Evolutionary conservation across 2,888 invertebrate genomes (phyloP), one percentile per base, ranked within the genome.

Genomic region (Conchocele bisecta): DNA sequence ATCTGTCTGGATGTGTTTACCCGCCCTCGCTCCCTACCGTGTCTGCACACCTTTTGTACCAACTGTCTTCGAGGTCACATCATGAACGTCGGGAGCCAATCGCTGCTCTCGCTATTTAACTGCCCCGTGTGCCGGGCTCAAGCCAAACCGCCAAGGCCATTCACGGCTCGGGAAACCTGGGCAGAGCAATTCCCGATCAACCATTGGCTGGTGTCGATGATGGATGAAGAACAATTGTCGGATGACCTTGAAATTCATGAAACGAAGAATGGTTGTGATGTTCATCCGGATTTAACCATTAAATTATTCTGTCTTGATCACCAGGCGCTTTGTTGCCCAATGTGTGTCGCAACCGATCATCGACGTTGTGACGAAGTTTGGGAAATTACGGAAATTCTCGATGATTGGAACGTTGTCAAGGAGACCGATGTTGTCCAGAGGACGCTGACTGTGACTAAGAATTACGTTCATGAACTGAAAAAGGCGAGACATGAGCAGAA

Each of bases 41-140:
- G 81, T 50, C 58, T 81, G 7, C 81, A 81, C 48, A 77, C 81
- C 24, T 81, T 81, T 56, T 81, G 81, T 54, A 57, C 67, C 9
- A 48, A 44, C 24, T 81, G 81, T 44, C 64, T 81, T 1, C 56
- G 60, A 2, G 58, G 59, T n/a, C 77, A 81, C 51, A 77, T 81
- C 9, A 58, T 39, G 17, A 64, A 66, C 22, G 48, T 56, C 5
- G 33, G 56, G 3, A 59, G 70, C 20, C 46, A 39, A 17, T 29
- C 53, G 0, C n/a, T 44, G 1, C 68, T 57, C 5, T 63, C 70
- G 11, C 50, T 58, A 1, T 81, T 81, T 28, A 66, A 58, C 1
- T 81, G 81, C 50, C 81, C 81, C 20, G 73, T 76, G 13, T 81
- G 79, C 41, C 65, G 78, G 2, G 51, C 75, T 7, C 57, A 67